These are phyloP conservation scores for Megaceryle maxima DNA, from an alignment of 2,113 vertebrate genomes.

Conservation along the genomic window DNA sequence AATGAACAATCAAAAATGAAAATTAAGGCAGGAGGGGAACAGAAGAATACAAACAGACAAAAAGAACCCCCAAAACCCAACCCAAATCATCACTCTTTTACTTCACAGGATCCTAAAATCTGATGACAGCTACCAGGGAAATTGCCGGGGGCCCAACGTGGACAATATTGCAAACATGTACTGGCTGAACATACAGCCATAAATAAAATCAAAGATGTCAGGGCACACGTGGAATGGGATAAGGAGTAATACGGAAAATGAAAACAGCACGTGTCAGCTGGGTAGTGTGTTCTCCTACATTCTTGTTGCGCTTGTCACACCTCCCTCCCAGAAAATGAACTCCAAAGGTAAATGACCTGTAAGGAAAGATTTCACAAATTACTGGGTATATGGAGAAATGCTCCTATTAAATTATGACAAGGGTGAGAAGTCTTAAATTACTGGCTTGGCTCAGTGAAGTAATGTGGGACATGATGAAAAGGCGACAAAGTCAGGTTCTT, in stretches of 20 bases:
- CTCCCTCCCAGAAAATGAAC: background rate
- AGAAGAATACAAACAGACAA: background rate
- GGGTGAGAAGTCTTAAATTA: background rate
- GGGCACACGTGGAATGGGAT: background rate
- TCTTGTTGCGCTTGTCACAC: background rate
- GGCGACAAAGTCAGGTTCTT: background rate
- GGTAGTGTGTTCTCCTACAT: background rate
- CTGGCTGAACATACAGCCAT: background rate
- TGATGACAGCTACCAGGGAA: background rate
- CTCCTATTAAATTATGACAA: background rate
- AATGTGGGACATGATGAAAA: background rate
- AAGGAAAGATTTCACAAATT: background rate
- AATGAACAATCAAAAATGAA: background rate
- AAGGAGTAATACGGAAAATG: background rate
- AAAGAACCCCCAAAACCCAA: background rate
- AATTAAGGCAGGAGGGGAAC: background rate
- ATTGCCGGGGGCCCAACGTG: background rate
- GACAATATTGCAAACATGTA: background rate
- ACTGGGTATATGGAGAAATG: background rate
- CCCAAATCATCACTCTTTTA: background rate
- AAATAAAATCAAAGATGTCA: background rate
- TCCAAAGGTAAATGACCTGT: background rate
- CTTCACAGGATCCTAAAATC: background rate
- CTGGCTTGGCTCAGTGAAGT: background rate
- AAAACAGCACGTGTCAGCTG: background rate